Base-by-base conservation (phyloP, 2,888 invertebrate genomes). In the Stenodema calcarata region DNA sequence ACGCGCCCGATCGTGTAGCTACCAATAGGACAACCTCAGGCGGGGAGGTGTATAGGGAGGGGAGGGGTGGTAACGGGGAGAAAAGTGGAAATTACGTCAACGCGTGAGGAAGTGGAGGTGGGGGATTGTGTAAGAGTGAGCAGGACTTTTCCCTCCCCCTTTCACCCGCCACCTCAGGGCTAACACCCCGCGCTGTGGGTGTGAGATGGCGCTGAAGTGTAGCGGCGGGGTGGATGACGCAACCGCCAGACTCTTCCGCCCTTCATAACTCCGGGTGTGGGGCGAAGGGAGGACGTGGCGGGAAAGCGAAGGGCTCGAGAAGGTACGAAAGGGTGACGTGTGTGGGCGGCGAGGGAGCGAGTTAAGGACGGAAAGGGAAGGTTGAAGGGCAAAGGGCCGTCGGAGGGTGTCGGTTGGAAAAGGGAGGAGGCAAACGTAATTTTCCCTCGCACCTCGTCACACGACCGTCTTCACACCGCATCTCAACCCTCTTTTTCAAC, bases 301-400 rank as follows among this genome's bases (percentile, higher is more conserved):
- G 0, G 75, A 75, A 75, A 42, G 75, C n/a, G 75, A 42, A 75
- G 42, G 35, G 75, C 35, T 30, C 7, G 12, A 18, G 30, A 18
- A 75, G 75, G 75, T n/a, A 73, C 28, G 73, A 73, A 35, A 73
- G n/a, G 28, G 14, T 7, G 62, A 62, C n/a, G 62, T n/a, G n/a
- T n/a, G n/a, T n/a, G n/a, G n/a, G 62, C n/a, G 28, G 73, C n/a
- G 73, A 27, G 14, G 35, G 62, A 27, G 42, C n/a, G 35, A 28
- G 35, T 18, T 14, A 12, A 30, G 73, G 73, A 12, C n/a, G 73
- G n/a, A 73, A 41, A 75, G 75, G 35, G 75, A 42, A 75, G 42
- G 75, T 30, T 42, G 75, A 42, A 75, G 75, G 75, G 42, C 75
- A 42, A 75, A 75, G 75, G 75, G 42, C 75, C n/a, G 75, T 16